Percentiles rank a stretch among this genome's conserved stretches.
Conservation (phyloP, 2,888 invertebrate species). For the Carcina quercana region DNA sequence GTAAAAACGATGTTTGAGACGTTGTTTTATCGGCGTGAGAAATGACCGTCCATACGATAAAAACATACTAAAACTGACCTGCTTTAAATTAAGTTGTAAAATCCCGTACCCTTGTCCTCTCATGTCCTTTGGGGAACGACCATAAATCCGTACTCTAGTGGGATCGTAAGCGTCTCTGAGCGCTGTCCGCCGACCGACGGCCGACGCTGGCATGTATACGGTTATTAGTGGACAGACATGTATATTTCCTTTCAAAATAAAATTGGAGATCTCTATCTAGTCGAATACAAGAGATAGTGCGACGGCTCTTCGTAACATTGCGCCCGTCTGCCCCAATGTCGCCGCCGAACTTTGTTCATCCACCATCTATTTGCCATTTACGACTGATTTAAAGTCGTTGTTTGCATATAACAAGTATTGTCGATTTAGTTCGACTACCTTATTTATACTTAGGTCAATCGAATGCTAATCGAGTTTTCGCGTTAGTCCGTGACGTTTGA, state of each 20-base stretch:
- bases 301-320: slow-evolving; percentile 25
- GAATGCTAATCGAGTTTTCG: slow-evolving; percentile 49
- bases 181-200: slow-evolving; percentile 25
- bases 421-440: slow-evolving; percentile 43
- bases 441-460: slow-evolving; percentile 40
- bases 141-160: slow-evolving; percentile 57
- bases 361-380: slow-evolving; percentile 48
- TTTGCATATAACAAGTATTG: slow-evolving; percentile 55
- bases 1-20: slow-evolving; percentile 8
- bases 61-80: slow-evolving; percentile 35
- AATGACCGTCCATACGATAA: slow-evolving; percentile 24
- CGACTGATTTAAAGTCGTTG: slow-evolving; percentile 46
- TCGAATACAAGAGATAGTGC: slow-evolving; percentile 35
- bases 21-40: slow-evolving; percentile 17
- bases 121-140: slow-evolving; percentile 45
- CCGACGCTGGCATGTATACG: slow-evolving; percentile 54
- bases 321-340: slow-evolving; percentile 36
- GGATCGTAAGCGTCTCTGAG: slow-evolving; percentile 49
- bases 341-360: slow-evolving; percentile 45
- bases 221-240: slow-evolving; percentile 54
- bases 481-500: slow-evolving; percentile 36
- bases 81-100: slow-evolving; percentile 65
- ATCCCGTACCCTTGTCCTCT: slow-evolving; percentile 34
- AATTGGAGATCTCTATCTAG: slow-evolving; percentile 55
- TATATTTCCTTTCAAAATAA: slow-evolving; percentile 57